Percentiles rank a stretch among this genome's conserved stretches.
Evolutionary conservation across 2,888 invertebrate genomes (phyloP).

Genomic region (Drosophila subsilvestris): DNA sequence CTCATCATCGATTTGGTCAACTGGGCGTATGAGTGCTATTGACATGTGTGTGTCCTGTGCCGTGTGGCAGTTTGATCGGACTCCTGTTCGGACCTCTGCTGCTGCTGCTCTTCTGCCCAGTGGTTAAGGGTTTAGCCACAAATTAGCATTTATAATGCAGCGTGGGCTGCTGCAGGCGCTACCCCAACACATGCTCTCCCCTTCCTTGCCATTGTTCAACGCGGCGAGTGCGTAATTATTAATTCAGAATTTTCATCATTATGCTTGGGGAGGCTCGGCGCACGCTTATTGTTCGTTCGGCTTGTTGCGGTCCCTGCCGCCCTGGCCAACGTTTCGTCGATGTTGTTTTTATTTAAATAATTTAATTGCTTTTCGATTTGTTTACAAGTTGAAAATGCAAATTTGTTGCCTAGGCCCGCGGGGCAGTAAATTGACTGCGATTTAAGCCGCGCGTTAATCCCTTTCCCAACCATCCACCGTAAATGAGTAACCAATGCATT

Average conservation of each 20-base stretch:
- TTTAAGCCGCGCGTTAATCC: constrained; percentile 64
- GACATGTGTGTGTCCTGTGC: constrained; percentile 52
- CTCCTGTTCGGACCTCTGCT: background rate
- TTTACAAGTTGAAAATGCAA: constrained; percentile 77
- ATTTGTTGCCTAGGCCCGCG: constrained; percentile 64
- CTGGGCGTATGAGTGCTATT: constrained; percentile 78
- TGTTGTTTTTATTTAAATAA: constrained; percentile 78
- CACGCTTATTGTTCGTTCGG: constrained; percentile 51
- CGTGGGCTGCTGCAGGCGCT: constrained; percentile 13
- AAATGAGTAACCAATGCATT: constrained; percentile 18
- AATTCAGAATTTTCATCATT: constrained; percentile 76
- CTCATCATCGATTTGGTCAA: constrained; percentile 67
- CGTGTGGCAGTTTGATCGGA: background rate
- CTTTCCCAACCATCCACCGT: constrained; percentile 9
- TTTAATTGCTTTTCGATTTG: constrained; percentile 79
- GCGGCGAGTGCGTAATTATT: constrained; percentile 64
- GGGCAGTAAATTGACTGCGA: constrained; percentile 76
- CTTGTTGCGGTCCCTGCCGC: constrained; percentile 10
- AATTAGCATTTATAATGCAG: constrained; percentile 61
- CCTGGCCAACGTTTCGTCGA: background rate
- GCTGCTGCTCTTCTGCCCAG: background rate
- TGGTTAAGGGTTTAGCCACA: constrained; percentile 45
- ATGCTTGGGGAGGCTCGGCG: constrained; percentile 47
- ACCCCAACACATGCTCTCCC: background rate
- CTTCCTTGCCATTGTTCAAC: constrained; percentile 14